Evolutionary conservation across 1,140 invertebrate genomes (phyloP).

Genomic region (Drosophila sulfurigaster): DNA sequence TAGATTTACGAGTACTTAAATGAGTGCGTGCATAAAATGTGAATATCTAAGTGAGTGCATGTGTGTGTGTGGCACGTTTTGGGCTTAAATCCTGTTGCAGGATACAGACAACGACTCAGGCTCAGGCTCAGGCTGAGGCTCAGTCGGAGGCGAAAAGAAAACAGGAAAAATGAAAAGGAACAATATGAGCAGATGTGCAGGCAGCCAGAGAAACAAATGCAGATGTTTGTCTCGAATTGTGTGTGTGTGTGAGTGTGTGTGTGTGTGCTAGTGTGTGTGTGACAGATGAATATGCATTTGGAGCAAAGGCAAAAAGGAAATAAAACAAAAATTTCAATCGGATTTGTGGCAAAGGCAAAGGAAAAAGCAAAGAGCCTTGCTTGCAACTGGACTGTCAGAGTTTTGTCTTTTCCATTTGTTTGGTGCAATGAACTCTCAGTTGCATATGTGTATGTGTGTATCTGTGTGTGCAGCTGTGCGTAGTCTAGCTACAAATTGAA

Average conservation of each 20-base stretch:
- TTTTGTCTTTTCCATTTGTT: slow-evolving; percentile 35
- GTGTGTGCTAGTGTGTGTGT: slow-evolving; percentile 34
- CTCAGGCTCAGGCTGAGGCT: slow-evolving; percentile 3
- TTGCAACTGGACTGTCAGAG: slow-evolving; percentile 40
- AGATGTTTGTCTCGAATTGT: slow-evolving; percentile 53
- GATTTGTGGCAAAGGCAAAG: slow-evolving; percentile 46
- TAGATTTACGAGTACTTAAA: slow-evolving; percentile 23
- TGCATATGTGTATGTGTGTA: slow-evolving; percentile 6
- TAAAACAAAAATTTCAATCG: slow-evolving; percentile 59
- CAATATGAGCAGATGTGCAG: slow-evolving; percentile 78
- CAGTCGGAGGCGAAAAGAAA: slow-evolving; percentile 32
- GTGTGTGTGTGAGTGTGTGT: slow-evolving; percentile 34
- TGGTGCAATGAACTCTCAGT: slow-evolving; percentile 49
- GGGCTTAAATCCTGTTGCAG: slow-evolving; percentile 60
- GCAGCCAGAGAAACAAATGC: slow-evolving; percentile 53
- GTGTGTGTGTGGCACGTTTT: slow-evolving; percentile 35
- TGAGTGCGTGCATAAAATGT: slow-evolving; percentile 33
- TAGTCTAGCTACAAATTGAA: slow-evolving; percentile 63
- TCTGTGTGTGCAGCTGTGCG: slow-evolving; percentile 12
- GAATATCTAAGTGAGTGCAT: slow-evolving; percentile 11
- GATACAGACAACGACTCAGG: not conserved
- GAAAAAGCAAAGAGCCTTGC: slow-evolving; percentile 12
- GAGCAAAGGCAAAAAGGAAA: slow-evolving; percentile 39
- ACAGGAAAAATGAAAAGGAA: slow-evolving; percentile 42
- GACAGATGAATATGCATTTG: slow-evolving; percentile 59